Conservation (phyloP, 2,113 vertebrate species). For the Mesitornis unicolor region DNA sequence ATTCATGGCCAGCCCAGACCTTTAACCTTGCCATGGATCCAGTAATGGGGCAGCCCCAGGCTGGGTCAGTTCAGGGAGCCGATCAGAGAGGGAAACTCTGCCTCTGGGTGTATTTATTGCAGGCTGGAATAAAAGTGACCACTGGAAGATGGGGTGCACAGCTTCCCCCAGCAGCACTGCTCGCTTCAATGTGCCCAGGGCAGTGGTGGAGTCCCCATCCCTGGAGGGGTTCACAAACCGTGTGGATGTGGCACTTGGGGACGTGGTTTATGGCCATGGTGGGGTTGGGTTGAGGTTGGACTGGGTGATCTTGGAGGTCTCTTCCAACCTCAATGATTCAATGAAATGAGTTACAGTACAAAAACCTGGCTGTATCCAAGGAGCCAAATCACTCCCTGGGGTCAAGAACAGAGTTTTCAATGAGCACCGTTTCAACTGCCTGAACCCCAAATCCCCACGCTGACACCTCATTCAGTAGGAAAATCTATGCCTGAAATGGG, state of each 20-base stretch:
- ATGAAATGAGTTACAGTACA: not conserved
- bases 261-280: no score
- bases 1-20: not conserved
- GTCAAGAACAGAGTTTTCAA: not conserved
- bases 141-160: not conserved
- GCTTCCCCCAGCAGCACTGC: not conserved
- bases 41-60: not conserved
- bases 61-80: not conserved
- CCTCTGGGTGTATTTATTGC: not conserved
- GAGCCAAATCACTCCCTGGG: not conserved
- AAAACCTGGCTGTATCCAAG: not conserved
- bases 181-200: no score
- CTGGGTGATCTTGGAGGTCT: no score
- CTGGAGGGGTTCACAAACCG: no score
- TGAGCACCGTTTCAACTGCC: not conserved
- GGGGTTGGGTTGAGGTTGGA: no score
- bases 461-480: not conserved
- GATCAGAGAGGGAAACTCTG: not conserved
- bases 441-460: not conserved
- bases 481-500: conserved; percentile 22
- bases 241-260: no score
- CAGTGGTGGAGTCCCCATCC: no score
- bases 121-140: not conserved
- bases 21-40: fast-evolving
- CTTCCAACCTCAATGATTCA: no score